These are phyloP conservation scores for Stratiomys singularior DNA, from an alignment of 2,888 invertebrate species.

Conservation along the genomic window DNA sequence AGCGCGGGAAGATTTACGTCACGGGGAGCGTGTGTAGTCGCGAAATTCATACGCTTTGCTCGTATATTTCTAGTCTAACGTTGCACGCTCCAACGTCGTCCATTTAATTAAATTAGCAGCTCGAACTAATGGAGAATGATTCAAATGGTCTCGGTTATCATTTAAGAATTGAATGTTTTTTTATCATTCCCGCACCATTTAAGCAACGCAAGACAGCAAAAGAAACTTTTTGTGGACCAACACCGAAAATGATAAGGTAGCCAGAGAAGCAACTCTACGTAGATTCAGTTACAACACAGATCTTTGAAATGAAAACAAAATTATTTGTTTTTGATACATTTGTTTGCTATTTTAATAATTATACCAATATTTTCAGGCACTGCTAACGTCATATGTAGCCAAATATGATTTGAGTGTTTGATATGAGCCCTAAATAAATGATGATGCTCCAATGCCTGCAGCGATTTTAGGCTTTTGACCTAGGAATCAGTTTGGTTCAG, in stretches of 20 bases:
- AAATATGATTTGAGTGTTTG: background rate
- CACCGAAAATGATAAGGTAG: background rate
- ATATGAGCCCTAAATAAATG: background rate
- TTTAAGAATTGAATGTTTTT: conserved; percentile 25
- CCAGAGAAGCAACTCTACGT: too few relatives aligned
- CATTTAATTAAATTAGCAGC: conserved; percentile 40
- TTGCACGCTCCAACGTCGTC: background rate
- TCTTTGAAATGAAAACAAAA: background rate
- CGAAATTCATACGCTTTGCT: conserved; percentile 13
- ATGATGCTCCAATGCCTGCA: too few relatives aligned
- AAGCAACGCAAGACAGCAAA: background rate
- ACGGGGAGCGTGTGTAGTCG: background rate
- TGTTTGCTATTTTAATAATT: background rate
- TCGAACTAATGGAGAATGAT: conserved; percentile 22
- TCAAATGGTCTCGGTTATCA: conserved; percentile 5
- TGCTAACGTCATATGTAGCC: background rate
- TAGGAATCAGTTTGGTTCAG: too few relatives aligned
- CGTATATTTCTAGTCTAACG: background rate
- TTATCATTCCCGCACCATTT: conserved; percentile 36
- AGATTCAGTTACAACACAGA: background rate
- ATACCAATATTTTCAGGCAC: background rate
- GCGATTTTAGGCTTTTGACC: too few relatives aligned
- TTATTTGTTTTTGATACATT: background rate
- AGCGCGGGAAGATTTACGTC: conserved; percentile 32
- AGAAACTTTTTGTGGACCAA: background rate